Percentiles rank a stretch among this genome's conserved stretches.
Conservation (phyloP, 2,797 vertebrate genomes). For the Girardinus metallicus region DNA sequence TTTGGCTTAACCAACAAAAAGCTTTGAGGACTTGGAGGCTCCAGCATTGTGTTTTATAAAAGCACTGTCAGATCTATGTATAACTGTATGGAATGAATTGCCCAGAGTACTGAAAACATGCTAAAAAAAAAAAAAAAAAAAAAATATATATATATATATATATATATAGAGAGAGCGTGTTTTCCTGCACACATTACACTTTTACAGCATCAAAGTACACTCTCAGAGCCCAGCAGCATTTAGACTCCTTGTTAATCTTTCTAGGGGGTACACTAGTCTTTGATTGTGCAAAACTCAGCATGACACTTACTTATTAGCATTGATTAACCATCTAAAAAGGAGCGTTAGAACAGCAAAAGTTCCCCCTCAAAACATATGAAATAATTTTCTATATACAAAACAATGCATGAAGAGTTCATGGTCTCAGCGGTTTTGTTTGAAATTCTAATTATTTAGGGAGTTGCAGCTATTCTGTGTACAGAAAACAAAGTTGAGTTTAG, state of each 20-base stretch:
- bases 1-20: not conserved
- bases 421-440: not conserved
- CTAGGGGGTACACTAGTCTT: not conserved
- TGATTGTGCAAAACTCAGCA: slow-evolving; percentile 2
- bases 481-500: slow-evolving; percentile 8
- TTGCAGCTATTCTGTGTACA: not conserved
- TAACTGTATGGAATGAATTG: not conserved
- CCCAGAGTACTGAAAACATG: slow-evolving; percentile 2
- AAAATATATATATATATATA: no score
- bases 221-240: slow-evolving; percentile 37
- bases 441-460: not conserved
- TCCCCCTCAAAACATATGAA: not conserved
- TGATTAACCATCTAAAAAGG: not conserved
- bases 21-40: slow-evolving; percentile 27
- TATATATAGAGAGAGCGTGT: not conserved
- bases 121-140: not conserved
- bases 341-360: not conserved
- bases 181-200: not conserved
- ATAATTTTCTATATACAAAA: not conserved
- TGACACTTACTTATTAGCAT: not conserved
- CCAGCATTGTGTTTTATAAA: slow-evolving; percentile 14
- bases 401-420: not conserved
- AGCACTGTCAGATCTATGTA: slow-evolving; percentile 18
- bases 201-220: slow-evolving; percentile 17
- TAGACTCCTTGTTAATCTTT: slow-evolving; percentile 18